These are phyloP conservation scores for Atta colombica DNA, from an alignment of 1,140 invertebrate species.

Conservation along the genomic window DNA sequence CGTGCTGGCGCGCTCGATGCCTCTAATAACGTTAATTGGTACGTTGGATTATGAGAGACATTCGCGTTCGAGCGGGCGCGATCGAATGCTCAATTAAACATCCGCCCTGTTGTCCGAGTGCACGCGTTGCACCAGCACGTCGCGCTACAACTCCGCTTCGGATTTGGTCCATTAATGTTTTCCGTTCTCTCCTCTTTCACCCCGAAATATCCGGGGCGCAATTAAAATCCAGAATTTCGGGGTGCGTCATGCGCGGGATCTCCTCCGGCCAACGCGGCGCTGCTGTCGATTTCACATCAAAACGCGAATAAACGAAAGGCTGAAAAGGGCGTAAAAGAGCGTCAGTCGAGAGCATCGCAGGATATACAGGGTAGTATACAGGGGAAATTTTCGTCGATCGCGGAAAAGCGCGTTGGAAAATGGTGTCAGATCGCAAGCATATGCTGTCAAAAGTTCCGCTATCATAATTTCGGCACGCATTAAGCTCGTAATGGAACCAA, in stretches of 20 bases:
- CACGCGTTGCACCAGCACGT: constrained; percentile 45
- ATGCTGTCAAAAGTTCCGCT: constrained; percentile 14
- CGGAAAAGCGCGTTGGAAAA: constrained; percentile 23
- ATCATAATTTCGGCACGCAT: constrained; percentile 40
- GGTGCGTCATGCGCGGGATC: constrained; percentile 29
- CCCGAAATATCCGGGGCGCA: constrained; percentile 48
- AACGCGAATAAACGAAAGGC: constrained; percentile 20
- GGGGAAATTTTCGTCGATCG: constrained; percentile 42
- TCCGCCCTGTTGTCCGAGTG: constrained; percentile 59
- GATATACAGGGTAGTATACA: too few species aligned
- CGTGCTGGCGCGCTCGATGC: constrained; percentile 54
- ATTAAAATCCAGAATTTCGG: constrained; percentile 65
- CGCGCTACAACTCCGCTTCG: constrained; percentile 34
- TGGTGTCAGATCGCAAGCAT: not conserved
- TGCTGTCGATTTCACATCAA: constrained; percentile 27
- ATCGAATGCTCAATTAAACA: constrained; percentile 74
- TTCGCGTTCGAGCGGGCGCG: constrained; percentile 65
- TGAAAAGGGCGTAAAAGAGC: constrained; percentile 36
- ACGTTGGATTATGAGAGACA: constrained; percentile 76
- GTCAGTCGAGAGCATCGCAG: not conserved
- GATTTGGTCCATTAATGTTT: constrained; percentile 63
- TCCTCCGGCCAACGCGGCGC: not conserved
- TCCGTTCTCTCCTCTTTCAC: not conserved
- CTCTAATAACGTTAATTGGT: constrained; percentile 77
- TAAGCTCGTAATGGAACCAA: constrained; percentile 30